phyloP scores from a whole-genome alignment of 2,113 vertebrate genomes.

The Dipodomys stephensi region DNA sequence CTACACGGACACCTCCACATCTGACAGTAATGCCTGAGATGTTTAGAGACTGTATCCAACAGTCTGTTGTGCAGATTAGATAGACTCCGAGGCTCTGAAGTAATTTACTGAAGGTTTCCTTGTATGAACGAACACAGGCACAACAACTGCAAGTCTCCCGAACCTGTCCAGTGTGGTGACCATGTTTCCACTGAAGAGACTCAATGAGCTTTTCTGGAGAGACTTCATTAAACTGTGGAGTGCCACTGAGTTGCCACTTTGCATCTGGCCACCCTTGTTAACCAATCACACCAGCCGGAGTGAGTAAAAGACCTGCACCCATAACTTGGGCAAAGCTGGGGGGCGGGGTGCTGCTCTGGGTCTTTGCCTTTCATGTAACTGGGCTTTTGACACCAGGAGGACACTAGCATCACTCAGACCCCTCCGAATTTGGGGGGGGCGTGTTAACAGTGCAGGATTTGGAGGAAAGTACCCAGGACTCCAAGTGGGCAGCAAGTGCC shows the following conservation, averaged over 20 bases:
- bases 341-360: not conserved
- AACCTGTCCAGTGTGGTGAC: not conserved
- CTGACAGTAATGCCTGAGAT: not conserved
- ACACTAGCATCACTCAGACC: too few species aligned
- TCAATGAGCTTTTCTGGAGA: not conserved
- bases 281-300: not conserved
- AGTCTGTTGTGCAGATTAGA: constrained; percentile 35
- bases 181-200: not conserved
- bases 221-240: not conserved
- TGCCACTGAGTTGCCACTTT: not conserved
- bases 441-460: not conserved
- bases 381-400: not conserved
- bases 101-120: not conserved
- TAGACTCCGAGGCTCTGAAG: constrained; percentile 9
- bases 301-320: not conserved
- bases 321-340: fast-evolving
- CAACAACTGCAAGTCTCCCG: not conserved
- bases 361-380: not conserved
- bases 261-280: not conserved
- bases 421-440: fast-evolving
- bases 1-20: not conserved
- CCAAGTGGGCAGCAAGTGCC: not conserved
- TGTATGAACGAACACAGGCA: not conserved
- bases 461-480: not conserved
- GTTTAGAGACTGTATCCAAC: not conserved